Base-by-base conservation (phyloP, 2,113 vertebrate genomes). In the Butorides virescens region DNA sequence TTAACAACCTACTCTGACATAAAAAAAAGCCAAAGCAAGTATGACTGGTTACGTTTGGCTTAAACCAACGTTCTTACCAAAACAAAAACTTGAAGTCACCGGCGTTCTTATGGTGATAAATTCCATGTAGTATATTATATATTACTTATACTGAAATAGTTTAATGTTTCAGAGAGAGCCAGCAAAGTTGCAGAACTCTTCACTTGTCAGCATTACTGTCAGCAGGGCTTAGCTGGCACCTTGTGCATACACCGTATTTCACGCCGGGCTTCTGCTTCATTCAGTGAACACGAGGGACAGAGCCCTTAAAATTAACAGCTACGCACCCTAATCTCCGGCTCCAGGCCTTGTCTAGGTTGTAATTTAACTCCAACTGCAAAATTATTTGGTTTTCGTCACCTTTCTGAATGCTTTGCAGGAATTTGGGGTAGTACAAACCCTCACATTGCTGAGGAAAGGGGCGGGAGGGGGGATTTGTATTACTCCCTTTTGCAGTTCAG, bases 161-260 rank as follows among this genome's bases (percentile, higher is more conserved):
- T 66, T 84, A 93, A 49, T 72, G 58, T 62, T 85, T 58, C 76
- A 86, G 86, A 61, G 79, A 11, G 67, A 92, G 91, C 2, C 76
- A 91, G 66, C 44, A 74, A 23, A 93, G 74, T 62, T 92, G 42
- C 65, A 17, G 58, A 76, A 13, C 39, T 72, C 65, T 76, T 65
- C 62, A 0, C 63, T 83, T 83, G 88, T 89, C 89, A 89, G 89
- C 93, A 56, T 91, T 93, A 7, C 88, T 90, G 79, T 75, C 94
- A 90, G 82, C 78, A 22, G 22, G 42, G 26, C 20, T 29, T 37
- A 13, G 77, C 19, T 4, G 1, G 84, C n/a, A 21, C 86, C 36
- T 39, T 3, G 50, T 32, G 63, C 56, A 5, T 7, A 29, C 2
- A 1, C 29, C 9, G 16, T 93, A 67, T 89, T 91, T 96, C 65